Evolutionary conservation across 2,888 invertebrate genomes (phyloP), one percentile per base, ranked within the genome.

Genomic region (Oscheius sp.): DNA sequence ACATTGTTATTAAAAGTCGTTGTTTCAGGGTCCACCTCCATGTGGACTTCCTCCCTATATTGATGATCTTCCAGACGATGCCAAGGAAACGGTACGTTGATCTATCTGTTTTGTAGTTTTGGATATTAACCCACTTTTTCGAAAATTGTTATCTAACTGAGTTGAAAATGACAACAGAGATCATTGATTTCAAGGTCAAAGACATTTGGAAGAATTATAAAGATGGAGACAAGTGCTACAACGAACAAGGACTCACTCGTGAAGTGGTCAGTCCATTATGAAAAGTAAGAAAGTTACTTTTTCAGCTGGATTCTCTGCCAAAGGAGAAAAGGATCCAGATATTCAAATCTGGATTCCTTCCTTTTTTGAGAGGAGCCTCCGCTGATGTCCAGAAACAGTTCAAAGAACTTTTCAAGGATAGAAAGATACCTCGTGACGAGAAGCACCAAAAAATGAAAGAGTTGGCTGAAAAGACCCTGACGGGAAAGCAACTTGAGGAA

Each of bases 131-230:
- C 41, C n/a, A 41, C 4, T 17, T 14, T 6, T 41, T 20, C 20
- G 5, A 2, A 41, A 41, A 12, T 3, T 20, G 41, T 6, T 4
- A 41, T 41, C 4, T 17, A 3, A 41, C 3, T 33, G 33, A 54
- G 14, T 32, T 30, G n/a, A 54, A 54, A 54, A 17, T 36, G 54
- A 30, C 54, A 54, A 20, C 54, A 54, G 17, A 33, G 33, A 54
- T 54, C 54, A 36, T 17, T 32, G 12, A 22, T 28, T 47, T 62
- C 5, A 26, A 62, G 62, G 64, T 77, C 56, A 71, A 62, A 30
- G 75, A 70, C n/a, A 78, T 78, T 50, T 78, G 78, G 78, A 75
- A 75, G 51, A 70, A 76, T 50, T 80, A 72, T 71, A 76, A 75
- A 54, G 77, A 78, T 38, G 80, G 80, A 61, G 78, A 76, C 41